Evolutionary conservation across 2,888 invertebrate genomes (phyloP).

Genomic region (Mesorhabditis belari): DNA sequence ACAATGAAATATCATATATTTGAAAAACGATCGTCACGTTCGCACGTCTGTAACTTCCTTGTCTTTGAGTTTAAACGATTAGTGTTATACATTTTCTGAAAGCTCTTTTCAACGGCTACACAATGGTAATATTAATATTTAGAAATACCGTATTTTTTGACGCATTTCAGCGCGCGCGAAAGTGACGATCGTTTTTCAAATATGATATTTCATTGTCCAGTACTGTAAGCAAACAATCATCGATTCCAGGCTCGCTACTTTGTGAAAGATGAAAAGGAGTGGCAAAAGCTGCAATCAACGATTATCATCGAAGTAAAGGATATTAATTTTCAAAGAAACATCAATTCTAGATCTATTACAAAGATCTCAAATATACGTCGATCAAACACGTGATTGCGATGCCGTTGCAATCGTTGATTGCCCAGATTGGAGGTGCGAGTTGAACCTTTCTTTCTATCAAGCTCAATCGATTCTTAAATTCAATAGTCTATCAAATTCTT

Average conservation of each 20-base stretch:
- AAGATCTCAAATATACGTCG: constrained; percentile 39
- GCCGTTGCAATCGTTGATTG: constrained; percentile 39
- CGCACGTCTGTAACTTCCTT: no score
- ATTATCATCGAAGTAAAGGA: constrained; percentile 34
- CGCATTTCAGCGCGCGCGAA: no score
- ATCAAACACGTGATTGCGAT: constrained; percentile 45
- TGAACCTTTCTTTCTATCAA: not conserved
- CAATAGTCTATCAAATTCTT: constrained; percentile 2
- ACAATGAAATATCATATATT: no score
- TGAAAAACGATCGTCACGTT: no score
- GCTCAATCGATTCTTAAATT: not conserved
- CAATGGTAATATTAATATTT: no score
- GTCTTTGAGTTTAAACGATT: no score
- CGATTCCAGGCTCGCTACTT: constrained; percentile 8
- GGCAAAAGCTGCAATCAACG: constrained; percentile 20
- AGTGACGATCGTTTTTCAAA: no score
- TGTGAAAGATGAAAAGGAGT: constrained; percentile 14
- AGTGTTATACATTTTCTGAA: not conserved
- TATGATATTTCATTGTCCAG: no score
- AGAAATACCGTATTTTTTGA: no score
- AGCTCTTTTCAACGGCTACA: no score
- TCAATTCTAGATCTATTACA: constrained; percentile 29
- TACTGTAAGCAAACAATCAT: not conserved
- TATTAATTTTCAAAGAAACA: constrained; percentile 5
- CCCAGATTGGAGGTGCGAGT: constrained; percentile 43